Evolutionary conservation across 2,888 invertebrate species (phyloP).

Genomic region (Dioctria rufipes): DNA sequence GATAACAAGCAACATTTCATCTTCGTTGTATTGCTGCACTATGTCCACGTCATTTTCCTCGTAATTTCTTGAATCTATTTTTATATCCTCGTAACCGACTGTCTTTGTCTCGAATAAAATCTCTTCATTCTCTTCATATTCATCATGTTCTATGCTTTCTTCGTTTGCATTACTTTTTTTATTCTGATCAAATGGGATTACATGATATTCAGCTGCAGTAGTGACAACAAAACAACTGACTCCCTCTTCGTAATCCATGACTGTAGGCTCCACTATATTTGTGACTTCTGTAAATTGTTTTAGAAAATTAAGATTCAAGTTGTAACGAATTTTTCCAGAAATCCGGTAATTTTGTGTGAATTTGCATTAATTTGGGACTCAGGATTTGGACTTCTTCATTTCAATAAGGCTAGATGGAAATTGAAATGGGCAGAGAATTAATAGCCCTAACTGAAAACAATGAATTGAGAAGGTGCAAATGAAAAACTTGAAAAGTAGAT

Average conservation of each 20-base stretch:
- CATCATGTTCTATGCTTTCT: background rate
- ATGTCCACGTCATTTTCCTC: background rate
- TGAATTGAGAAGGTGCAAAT: too few species aligned
- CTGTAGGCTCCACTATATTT: background rate
- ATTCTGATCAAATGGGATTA: background rate
- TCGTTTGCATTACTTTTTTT: background rate
- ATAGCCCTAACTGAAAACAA: too few species aligned
- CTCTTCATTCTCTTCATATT: background rate
- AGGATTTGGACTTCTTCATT: too few species aligned
- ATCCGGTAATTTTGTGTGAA: too few species aligned
- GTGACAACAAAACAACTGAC: background rate
- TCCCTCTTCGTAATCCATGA: background rate
- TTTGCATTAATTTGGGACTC: too few species aligned
- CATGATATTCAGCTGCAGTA: background rate
- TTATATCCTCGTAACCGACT: background rate
- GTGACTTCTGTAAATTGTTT: too few species aligned
- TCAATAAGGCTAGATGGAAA: too few species aligned
- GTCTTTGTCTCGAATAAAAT: background rate
- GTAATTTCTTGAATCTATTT: slow-evolving; percentile 6
- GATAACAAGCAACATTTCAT: slow-evolving; percentile 27
- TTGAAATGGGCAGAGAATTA: too few species aligned
- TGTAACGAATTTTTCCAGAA: too few species aligned
- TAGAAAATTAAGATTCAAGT: too few species aligned
- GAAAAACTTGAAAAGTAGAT: too few species aligned
- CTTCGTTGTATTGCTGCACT: background rate